Conservation (phyloP, 2,113 vertebrate species). For the Sminthopsis crassicaudata region DNA sequence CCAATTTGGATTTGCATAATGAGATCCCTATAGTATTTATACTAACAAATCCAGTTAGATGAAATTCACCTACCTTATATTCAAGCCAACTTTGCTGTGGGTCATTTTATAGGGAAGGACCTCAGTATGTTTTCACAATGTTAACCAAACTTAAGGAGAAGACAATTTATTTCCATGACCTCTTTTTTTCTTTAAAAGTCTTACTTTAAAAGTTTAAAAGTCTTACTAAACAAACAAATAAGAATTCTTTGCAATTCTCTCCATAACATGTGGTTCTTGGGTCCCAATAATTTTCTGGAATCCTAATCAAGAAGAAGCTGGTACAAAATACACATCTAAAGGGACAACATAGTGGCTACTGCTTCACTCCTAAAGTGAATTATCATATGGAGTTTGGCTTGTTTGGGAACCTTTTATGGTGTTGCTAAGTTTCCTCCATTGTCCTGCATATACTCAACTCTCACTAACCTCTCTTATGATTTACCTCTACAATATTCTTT, state of each 20-base stretch:
- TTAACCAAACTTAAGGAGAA: neutral
- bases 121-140: neutral
- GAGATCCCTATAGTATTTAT: neutral
- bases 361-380: neutral
- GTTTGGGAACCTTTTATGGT: neutral
- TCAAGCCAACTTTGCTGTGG: neutral
- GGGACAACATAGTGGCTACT: neutral
- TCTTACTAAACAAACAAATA: neutral
- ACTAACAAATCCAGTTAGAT: neutral
- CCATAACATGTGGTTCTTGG: neutral
- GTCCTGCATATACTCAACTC: too few relatives aligned
- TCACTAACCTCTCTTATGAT: neutral
- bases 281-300: neutral
- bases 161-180: neutral
- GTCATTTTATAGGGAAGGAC: neutral
- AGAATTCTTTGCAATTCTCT: neutral
- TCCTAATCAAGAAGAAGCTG: neutral
- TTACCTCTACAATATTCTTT: neutral
- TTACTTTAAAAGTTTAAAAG: neutral
- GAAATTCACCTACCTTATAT: neutral
- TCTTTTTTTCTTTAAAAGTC: neutral
- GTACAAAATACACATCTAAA: neutral
- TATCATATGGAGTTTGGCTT: neutral
- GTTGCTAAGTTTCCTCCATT: neutral
- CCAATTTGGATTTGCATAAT: neutral